Evolutionary conservation across 2,797 vertebrate genomes (phyloP), one percentile per base, ranked within the genome.

Genomic region (Prunella strophiata): DNA sequence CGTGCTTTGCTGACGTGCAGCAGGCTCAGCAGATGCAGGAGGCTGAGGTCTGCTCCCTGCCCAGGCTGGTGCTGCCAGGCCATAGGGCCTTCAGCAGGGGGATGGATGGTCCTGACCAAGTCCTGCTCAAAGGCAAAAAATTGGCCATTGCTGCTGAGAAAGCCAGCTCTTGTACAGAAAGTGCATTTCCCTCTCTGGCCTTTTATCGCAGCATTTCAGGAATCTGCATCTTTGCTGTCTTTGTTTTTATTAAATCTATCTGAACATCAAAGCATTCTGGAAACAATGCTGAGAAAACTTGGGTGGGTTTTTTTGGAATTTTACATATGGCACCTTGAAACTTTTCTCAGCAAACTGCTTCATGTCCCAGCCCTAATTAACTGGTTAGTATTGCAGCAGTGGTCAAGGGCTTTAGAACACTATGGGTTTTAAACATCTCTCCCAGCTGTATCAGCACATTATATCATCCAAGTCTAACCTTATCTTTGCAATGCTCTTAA

Each of bases 1-100:
- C n/a, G 42, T 3, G 2, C 26, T 1, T 0, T 0, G 2, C 26
- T 14, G 70, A 14, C 0, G 0, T 29, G 68, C 52, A 14, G 55
- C 54, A 29, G 48, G 13, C 32, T 86, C 1, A 6, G 63, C 27
- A 34, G 61, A 11, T 17, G 42, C 52, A 67, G 63, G 23, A 22
- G 61, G 30, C 52, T 77, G 72, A 40, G 55, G 26, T 63, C 30
- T 2, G 20, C 59, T 65, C 36, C 30, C n/a, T 68, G 42, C 11
- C 19, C 30, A 16, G 38, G 19, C 43, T 66, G 27, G 4, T 71
- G 27, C 34, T 94, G 52, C 36, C 76, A 63, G 54, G 23, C 65
- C 4, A 0, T 23, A 26, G 40, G 18, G 25, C 58, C 67, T 90
- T 72, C 72, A 57, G 15, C 23, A 23, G 12, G 19, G 30, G 38